Evolutionary conservation across 2,113 vertebrate genomes (phyloP), one percentile per base, ranked within the genome.

Genomic region (Podarcis cretensis): DNA sequence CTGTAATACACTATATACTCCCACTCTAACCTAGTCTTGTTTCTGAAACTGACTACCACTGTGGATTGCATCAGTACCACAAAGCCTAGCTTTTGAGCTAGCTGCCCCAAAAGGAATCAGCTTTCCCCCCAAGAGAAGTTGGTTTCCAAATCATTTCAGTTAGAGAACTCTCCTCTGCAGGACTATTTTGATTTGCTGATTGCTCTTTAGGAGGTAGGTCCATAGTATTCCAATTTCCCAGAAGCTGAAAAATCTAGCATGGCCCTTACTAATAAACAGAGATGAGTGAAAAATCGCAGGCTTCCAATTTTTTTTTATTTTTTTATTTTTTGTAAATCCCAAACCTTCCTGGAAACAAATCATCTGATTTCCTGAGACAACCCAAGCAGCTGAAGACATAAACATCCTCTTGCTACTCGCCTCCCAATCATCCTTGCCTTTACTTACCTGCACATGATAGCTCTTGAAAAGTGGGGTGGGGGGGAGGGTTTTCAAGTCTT

Each of bases 1-100:
- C 93, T 96, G 89, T 93, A 94, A 86, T 91, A 95, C 93, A n/a
- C 8, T 18, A 71, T 87, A 95, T 94, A 66, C 85, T 77, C 32
- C 13, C 25, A 3, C 0, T 30, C 0, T 40, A 76, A 1, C 0
- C 32, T 77, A 5, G 80, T 3, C 68, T 1, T 1, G 0, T 1
- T 6, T 59, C 65, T 30, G 59, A 10, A 71, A 92, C 7, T 2
- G 35, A 57, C 32, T 37, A 0, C 65, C n/a, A 1, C 4, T 5
- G 74, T 71, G 0, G 63, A 65, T 13, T 35, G 37, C 40, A 5
- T 63, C 25, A 14, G n/a, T 87, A 63, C 54, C 40, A 30, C 21
- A 30, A 66, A 68, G n/a, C 6, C 12, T 57, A 10, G 27, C 63
- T 69, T 84, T 81, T 76, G 57, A 75, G 12, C 54, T 30, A 0